Base-by-base conservation (phyloP, 2,797 vertebrate species). In the Sciurus vulgaris region DNA sequence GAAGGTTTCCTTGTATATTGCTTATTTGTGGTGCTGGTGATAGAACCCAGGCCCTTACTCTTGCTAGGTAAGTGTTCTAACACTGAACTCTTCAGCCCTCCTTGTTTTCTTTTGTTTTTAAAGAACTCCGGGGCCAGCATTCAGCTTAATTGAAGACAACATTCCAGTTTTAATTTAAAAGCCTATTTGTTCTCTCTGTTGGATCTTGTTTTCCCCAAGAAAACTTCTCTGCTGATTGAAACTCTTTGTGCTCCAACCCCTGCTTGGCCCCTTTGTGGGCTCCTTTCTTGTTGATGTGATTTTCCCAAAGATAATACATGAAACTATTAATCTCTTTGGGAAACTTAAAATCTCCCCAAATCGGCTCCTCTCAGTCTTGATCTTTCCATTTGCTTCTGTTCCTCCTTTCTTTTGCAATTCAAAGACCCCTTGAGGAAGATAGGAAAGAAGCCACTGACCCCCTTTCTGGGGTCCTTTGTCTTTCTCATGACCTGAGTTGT, bases 231-330 rank as follows among this genome's bases (percentile, higher is more conserved):
- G 91, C 51, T 11, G n/a, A 61, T 65, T 72, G 51, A 33, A 24
- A 47, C 24, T 3, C 17, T 12, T 35, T 61, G 59, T 33, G 14
- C 28, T 61, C 44, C 28, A 33, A 35, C 7, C 14, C 11, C 35
- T 81, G 38, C 38, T 44, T 47, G 22, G 2, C 3, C 6, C n/a
- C 12, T 78, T 63, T 70, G 15, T 24, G 86, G 61, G 28, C 61
- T n/a, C 73, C 49, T 78, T 70, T 56, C 33, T 78, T 59, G 49
- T n/a, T 78, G 73, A 86, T 49, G n/a, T 44, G 28, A 51, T 41
- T 72, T 93, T 73, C 41, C 67, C 44, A 73, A 73, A 47, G 44
- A 88, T 88, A 88, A 88, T 73, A 93, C 12, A 93, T 15, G 77
- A 65, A 49, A 59, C 28, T 47, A 41, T 79, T 18, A 10, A 35